Conservation (phyloP, 2,888 invertebrate genomes). For the Lithodes maja region DNA sequence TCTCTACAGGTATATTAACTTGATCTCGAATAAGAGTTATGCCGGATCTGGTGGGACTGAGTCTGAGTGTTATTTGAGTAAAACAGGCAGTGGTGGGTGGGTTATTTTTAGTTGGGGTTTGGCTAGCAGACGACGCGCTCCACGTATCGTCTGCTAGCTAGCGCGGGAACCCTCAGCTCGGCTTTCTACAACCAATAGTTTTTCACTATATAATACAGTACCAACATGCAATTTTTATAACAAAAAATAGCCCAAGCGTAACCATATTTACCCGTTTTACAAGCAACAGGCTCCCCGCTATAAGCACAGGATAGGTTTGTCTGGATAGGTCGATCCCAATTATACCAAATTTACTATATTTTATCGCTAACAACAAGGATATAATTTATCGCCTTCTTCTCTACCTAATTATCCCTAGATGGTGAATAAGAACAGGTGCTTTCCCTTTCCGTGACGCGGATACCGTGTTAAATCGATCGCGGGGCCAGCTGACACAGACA, state of each 20-base stretch:
- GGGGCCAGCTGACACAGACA: not conserved
- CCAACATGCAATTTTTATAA: not conserved
- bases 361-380: no score
- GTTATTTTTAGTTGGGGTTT: conserved; percentile 57
- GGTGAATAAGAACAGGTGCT: no score
- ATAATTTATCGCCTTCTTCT: no score
- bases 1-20: not conserved
- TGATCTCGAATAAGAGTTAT: not conserved
- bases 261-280: no score
- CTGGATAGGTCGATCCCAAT: no score
- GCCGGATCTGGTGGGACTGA: conserved; percentile 20
- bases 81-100: conserved; percentile 58
- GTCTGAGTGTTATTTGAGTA: conserved; percentile 46
- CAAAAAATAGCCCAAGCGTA: no score
- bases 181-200: not conserved
- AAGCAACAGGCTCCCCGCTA: no score
- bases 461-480: not conserved
- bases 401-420: no score
- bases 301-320: no score
- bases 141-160: conserved; percentile 50
- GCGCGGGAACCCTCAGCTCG: conserved; percentile 38
- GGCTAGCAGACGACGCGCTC: conserved; percentile 60
- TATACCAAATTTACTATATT: no score
- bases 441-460: not conserved
- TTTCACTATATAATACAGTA: not conserved